Evolutionary conservation across 2,113 vertebrate genomes (phyloP).

Genomic region (Sitta europaea): DNA sequence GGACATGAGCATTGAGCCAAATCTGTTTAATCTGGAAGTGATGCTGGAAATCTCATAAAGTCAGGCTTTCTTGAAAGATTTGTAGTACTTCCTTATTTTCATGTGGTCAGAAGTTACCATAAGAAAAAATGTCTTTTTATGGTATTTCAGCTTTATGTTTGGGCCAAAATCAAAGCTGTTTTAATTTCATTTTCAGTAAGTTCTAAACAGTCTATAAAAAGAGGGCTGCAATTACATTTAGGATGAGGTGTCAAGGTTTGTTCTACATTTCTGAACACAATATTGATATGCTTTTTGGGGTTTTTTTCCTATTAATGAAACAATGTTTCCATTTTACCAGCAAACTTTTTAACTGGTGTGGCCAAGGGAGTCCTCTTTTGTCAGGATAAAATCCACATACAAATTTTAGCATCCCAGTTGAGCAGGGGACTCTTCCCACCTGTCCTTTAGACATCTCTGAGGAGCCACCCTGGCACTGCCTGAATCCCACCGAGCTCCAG

Average conservation of each 20-base stretch:
- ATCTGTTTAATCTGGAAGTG: slow-evolving; percentile 39
- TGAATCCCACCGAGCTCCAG: background rate
- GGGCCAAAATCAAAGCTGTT: background rate
- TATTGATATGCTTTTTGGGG: background rate
- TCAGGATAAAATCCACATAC: background rate
- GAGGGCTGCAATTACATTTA: background rate
- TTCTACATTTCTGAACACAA: background rate
- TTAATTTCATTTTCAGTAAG: background rate
- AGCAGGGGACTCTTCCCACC: background rate
- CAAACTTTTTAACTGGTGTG: background rate
- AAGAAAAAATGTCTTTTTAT: background rate
- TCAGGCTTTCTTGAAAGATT: slow-evolving; percentile 17
- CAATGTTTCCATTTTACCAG: background rate
- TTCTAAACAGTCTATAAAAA: background rate
- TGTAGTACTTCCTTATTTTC: slow-evolving; percentile 24
- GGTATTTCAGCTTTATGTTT: background rate
- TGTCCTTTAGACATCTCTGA: background rate
- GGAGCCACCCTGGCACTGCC: background rate
- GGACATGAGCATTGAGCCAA: background rate
- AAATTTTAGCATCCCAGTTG: accelerated
- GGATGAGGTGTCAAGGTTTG: background rate
- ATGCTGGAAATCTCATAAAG: slow-evolving; percentile 16
- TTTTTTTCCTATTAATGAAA: background rate
- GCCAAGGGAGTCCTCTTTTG: background rate
- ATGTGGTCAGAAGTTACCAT: slow-evolving; percentile 19